A percentile compares a stretch with the other conserved stretches of the same genome.
Evolutionary conservation across 2,797 vertebrate species (phyloP).

Genomic region (Liparis tanakae): DNA sequence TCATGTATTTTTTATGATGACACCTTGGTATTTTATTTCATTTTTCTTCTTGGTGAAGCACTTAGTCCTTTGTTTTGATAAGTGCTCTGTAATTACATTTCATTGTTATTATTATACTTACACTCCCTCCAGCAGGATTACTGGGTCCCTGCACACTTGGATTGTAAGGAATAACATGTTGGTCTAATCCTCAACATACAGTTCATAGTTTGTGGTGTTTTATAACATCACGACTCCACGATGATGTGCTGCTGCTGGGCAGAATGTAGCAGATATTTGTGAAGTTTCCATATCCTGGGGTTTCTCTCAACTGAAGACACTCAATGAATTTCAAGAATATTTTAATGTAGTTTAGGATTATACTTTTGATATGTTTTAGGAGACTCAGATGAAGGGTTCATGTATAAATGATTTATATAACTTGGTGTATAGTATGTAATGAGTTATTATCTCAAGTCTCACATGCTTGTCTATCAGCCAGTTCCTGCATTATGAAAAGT

Average conservation of each 20-base stretch:
- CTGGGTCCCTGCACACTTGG: not conserved
- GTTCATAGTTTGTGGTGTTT: constrained; percentile 21
- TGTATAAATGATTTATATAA: not conserved
- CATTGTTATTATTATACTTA: constrained; percentile 2
- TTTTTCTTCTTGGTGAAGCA: not conserved
- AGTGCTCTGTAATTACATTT: not conserved
- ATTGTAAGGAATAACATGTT: not conserved
- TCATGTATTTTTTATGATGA: not conserved
- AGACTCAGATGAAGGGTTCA: not conserved
- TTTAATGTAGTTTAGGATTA: not conserved
- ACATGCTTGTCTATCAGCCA: not conserved
- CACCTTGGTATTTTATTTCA: not conserved
- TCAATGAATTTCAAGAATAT: not conserved
- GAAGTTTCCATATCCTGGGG: constrained; percentile 48
- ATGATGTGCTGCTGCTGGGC: constrained; percentile 29
- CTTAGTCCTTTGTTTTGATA: not conserved
- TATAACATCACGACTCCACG: constrained; percentile 7
- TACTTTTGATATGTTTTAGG: not conserved
- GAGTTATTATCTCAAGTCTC: not conserved
- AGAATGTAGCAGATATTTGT: constrained; percentile 54
- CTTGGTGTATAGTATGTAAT: not conserved
- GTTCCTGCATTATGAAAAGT: constrained; percentile 9
- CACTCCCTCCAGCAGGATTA: not conserved
- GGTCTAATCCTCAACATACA: constrained; percentile 11
- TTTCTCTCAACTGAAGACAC: constrained; percentile 23